phyloP scores from a whole-genome alignment of 2,113 vertebrate species.

The Zosterops lateralis region DNA sequence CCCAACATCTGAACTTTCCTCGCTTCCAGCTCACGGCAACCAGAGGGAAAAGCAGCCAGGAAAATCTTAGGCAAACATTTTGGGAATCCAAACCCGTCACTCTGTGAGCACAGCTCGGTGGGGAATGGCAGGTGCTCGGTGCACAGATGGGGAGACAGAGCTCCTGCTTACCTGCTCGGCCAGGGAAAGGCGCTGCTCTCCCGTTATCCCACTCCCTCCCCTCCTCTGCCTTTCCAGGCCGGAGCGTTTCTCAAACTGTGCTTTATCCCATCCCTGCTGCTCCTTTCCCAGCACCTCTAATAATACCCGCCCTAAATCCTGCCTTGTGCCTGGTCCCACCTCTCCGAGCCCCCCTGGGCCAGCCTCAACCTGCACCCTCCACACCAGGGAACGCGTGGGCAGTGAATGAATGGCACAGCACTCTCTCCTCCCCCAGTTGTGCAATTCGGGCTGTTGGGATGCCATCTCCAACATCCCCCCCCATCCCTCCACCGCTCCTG shows the following conservation, averaged over 20 bases:
- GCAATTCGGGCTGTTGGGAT: background rate
- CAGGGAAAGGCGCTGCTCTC: background rate
- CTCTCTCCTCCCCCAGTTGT: background rate
- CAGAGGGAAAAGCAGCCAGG: background rate
- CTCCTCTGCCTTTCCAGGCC: background rate
- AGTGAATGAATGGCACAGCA: accelerated
- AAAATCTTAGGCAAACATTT: background rate
- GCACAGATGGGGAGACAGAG: background rate
- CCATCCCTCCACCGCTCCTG: background rate
- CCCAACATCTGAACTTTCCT: background rate
- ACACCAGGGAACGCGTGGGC: background rate
- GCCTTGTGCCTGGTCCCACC: background rate
- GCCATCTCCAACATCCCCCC: background rate
- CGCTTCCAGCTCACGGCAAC: accelerated
- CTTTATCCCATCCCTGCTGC: background rate
- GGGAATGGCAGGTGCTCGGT: accelerated
- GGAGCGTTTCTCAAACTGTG: background rate
- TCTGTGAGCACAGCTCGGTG: background rate
- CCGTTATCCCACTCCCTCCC: background rate
- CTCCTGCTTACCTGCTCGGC: background rate
- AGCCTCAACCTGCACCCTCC: background rate
- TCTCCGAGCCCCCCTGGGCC: background rate
- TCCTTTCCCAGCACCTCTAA: background rate
- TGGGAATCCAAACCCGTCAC: background rate
- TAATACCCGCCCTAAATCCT: background rate